These are phyloP conservation scores for Tortrix viridana DNA, from an alignment of 2,888 invertebrate genomes.

Conservation along the genomic window DNA sequence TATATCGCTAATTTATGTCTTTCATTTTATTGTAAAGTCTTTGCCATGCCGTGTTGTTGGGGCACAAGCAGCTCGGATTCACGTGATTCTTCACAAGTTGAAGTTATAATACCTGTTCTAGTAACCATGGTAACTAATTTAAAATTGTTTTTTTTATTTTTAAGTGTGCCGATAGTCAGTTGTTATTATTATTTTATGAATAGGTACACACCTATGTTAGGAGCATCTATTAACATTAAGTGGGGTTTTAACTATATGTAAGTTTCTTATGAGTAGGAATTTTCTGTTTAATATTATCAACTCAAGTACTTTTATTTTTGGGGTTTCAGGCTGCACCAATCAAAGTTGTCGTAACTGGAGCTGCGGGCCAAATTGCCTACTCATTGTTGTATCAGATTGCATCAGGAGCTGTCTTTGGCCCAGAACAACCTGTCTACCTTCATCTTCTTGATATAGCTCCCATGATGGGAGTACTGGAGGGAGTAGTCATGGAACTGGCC, in stretches of 20 bases:
- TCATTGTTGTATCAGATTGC: conserved; percentile 97
- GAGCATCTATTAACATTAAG: too few species aligned
- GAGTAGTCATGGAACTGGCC: conserved; percentile 98
- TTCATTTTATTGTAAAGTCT: not conserved
- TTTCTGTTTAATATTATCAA: too few species aligned
- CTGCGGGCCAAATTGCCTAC: conserved; percentile 99
- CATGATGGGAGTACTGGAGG: conserved; percentile 98
- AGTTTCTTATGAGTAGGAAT: too few species aligned
- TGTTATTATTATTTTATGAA: not conserved
- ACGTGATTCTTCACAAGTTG: conserved; percentile 40
- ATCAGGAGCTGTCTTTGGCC: conserved; percentile 97
- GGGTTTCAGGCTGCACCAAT: conserved; percentile 90
- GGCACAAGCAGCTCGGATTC: conserved; percentile 47
- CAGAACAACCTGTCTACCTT: conserved; percentile 92
- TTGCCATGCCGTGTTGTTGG: conserved; percentile 51
- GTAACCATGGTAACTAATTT: conserved; percentile 50
- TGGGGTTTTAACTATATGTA: too few species aligned
- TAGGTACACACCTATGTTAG: too few species aligned
- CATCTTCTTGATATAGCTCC: conserved; percentile 97
- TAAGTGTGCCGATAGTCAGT: too few species aligned
- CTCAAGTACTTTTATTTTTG: conserved; percentile 33
- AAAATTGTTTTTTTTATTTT: not conserved
- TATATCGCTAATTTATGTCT: conserved; percentile 2
- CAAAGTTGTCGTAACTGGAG: conserved; percentile 98
- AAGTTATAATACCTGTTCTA: conserved; percentile 44